Base-by-base conservation (phyloP, 1,140 invertebrate species). In the Harpegnathos saltator region DNA sequence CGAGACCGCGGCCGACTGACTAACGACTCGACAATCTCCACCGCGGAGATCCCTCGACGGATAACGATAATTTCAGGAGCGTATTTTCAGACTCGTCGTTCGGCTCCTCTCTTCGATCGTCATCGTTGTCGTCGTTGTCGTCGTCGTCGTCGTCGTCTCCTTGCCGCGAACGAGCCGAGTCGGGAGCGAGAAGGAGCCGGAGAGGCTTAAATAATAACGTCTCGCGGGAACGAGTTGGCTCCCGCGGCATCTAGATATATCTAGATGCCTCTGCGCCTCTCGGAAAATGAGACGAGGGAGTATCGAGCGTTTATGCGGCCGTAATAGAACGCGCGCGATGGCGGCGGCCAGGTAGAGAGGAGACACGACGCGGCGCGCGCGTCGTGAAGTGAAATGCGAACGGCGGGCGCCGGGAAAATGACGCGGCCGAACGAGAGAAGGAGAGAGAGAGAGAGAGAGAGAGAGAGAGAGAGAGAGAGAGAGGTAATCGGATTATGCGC, bases 31-130 rank as follows among this genome's bases (percentile, higher is more conserved):
- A 77, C 80, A 62, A 84, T 78, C 75, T 72, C 73, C 73, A 19
- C 50, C 69, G 62, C 58, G 58, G 69, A 85, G 87, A 87, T 88
- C 87, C 59, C 48, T 50, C 15, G 48, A 5, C 72, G 69, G 85
- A 88, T 88, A 88, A 85, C 85, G 87, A 87, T 88, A 83, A 83
- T 68, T 87, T 85, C 58, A 82, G 68, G 62, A 88, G 58, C 81
- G 74, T 73, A 65, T 54, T 86, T 86, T 77, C 68, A 56, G 68
- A 83, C 73, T 50, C 85, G 72, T 72, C 85, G 85, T 81, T 54
- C 65, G 56, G 68, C 85, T 86, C 78, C 75, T 66, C 63, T 52
- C 77, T 84, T 58, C 71, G 63, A 69, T 71, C 65, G 38, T 65
- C 56, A 17, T 48, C 19, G 17, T 38, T 44, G 61, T 66, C 61